Base-by-base conservation (phyloP, 2,888 invertebrate genomes). In the Aproaerema taeniolella region DNA sequence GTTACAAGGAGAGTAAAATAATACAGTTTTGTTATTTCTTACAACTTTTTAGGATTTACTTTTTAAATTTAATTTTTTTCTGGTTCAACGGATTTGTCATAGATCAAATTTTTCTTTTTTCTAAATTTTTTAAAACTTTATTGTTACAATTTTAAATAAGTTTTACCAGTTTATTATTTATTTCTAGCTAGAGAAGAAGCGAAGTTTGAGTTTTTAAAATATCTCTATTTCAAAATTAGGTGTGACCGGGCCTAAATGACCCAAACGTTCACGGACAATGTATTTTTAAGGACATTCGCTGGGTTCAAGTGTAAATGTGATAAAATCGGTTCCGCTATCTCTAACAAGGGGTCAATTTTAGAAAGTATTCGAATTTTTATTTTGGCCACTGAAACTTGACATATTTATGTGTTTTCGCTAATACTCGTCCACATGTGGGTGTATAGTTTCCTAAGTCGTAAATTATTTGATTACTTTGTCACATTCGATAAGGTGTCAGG, bases 231-330 rank as follows among this genome's bases (percentile, higher is more conserved):
- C 46, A 54, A 67, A 75, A 77, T 72, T 60, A 73, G 62, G 72
- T 75, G 76, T 79, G 76, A 79, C 81, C 58, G 67, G 61, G 57
- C 61, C 57, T 58, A 69, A 79, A 72, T 72, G 79, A 80, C 78
- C 83, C 79, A 50, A 54, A 53, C 64, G 53, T 78, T 82, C 56
- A 83, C 78, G 85, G 77, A 67, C 75, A 74, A 86, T 86, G 75
- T 81, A 83, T 67, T 83, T 77, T 77, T 74, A 69, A 75, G 68
- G 67, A 67, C 64, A 73, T 75, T 64, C 60, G 61, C 67, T 58
- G 64, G 60, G 65, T 72, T 69, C 74, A 74, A 80, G 79, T 76
- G 76, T 75, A 61, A 81, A 74, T 67, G 78, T 66, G 59, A 74
- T 70, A 70, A 68, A 78, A 83, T 85, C 82, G 41, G 82, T 74